These are phyloP conservation scores for Latheticus oryzae DNA, from an alignment of 2,888 invertebrate species.

Conservation along the genomic window DNA sequence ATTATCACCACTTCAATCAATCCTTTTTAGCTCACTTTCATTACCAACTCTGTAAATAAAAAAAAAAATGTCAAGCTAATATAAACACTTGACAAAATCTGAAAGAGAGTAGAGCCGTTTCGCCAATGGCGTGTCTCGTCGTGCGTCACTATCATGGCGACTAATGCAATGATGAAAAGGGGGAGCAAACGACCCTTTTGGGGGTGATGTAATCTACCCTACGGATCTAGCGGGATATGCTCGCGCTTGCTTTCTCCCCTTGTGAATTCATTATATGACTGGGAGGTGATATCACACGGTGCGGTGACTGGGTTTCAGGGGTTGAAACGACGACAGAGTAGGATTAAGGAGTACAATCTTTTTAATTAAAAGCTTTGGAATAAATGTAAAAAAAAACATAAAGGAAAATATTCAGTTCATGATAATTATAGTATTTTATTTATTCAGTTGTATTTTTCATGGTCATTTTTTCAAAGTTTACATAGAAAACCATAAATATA, in stretches of 20 bases:
- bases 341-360: no score
- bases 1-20: no score
- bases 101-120: constrained; percentile 19
- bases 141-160: constrained; percentile 57
- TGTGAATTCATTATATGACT: constrained; percentile 42
- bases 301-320: constrained; percentile 35
- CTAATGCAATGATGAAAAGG: constrained; percentile 56
- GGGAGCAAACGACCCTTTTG: constrained; percentile 39
- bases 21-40: no score
- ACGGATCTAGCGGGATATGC: constrained; percentile 40
- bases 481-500: no score
- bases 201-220: constrained; percentile 46
- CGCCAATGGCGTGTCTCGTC: constrained; percentile 45
- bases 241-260: constrained; percentile 32
- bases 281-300: constrained; percentile 43
- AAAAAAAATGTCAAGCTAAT: constrained; percentile 29
- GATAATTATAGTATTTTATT: no score
- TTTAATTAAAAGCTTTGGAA: no score
- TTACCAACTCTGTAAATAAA: neutral
- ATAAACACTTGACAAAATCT: constrained; percentile 34
- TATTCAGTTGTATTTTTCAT: no score
- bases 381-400: no score
- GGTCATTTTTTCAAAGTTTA: no score
- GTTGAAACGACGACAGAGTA: constrained; percentile 25
- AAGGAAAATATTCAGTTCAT: no score